Evolutionary conservation across 2,797 vertebrate species (phyloP).

Genomic region (Oreochromis mossambicus): DNA sequence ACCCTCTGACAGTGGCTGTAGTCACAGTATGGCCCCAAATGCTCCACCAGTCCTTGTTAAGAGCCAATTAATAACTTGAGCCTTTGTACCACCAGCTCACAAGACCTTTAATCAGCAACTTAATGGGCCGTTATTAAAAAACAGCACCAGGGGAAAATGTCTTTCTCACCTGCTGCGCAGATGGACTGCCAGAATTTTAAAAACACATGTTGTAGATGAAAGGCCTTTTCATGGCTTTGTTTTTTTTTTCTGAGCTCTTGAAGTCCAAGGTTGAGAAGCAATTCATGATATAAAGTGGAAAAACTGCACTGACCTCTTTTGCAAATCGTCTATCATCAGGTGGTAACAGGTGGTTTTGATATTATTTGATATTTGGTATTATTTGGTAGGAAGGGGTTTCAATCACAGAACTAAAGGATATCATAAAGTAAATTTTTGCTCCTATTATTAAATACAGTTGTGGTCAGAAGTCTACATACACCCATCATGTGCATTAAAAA

Average conservation of each 20-base stretch:
- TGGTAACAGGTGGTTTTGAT: not conserved
- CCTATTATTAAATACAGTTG: not conserved
- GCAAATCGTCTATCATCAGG: not conserved
- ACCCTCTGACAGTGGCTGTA: constrained; percentile 38
- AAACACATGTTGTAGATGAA: constrained; percentile 17
- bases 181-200: constrained; percentile 1
- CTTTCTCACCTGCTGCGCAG: constrained; percentile 50
- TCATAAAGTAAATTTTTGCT: not conserved
- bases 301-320: not conserved
- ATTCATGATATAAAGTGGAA: not conserved
- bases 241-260: not conserved
- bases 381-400: not conserved
- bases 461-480: not conserved
- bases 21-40: constrained; percentile 33
- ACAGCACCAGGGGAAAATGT: constrained; percentile 35
- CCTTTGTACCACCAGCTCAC: constrained; percentile 41
- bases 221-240: not conserved
- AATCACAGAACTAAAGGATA: not conserved
- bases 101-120: constrained; percentile 64
- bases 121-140: constrained; percentile 71
- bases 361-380: not conserved
- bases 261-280: not conserved
- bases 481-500: not conserved
- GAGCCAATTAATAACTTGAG: constrained; percentile 62
- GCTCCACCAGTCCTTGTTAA: constrained; percentile 52